Base-by-base conservation (phyloP, 2,888 invertebrate genomes). In the Brachyopa scutellaris region DNA sequence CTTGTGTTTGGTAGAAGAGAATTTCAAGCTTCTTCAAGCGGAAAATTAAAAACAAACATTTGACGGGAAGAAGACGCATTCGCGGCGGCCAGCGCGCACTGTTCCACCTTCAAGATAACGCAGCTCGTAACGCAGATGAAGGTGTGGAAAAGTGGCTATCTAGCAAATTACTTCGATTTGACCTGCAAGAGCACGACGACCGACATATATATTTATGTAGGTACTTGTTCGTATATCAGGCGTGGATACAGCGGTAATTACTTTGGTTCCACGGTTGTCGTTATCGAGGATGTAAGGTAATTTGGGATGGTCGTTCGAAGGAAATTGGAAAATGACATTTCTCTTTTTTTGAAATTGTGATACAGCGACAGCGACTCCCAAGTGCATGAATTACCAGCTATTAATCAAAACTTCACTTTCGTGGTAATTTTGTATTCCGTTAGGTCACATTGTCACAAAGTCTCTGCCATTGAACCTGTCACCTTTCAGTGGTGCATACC, bases 11-110 rank as follows among this genome's bases (percentile, higher is more conserved):
- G 33, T 17, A 26, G 38, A 53, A 19, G 29, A 64, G 47, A 66
- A 72, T 77, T 70, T 72, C 70, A 82, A 66, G 77, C 66, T 61
- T 55, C 70, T 72, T 72, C 82, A 66, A 72, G 82, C 72, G 77
- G 70, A 82, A 82, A 82, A 82, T 82, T 82, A 82, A 72, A 82
- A 82, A 77, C 82, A 82, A 82, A 82, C 82, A 77, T 70, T 77
- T 49, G 76, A 59, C 23, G 69, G 70, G 7, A 59, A 36, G 69
- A 70, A 36, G 74, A 69, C 61, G 38, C 26, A 11, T 8, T 29
- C 19, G 29, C 1, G 49, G 6, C 45, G 8, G 5, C n/a, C n/a
- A n/a, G 11, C 11, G 8, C 5, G 26, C 17, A 15, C 36, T 17
- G 59, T 47, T 67, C 53, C 66, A 70, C 47, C 57, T 55, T 62